phyloP scores from a whole-genome alignment of 2,797 vertebrate genomes.

The Tapirus indicus region DNA sequence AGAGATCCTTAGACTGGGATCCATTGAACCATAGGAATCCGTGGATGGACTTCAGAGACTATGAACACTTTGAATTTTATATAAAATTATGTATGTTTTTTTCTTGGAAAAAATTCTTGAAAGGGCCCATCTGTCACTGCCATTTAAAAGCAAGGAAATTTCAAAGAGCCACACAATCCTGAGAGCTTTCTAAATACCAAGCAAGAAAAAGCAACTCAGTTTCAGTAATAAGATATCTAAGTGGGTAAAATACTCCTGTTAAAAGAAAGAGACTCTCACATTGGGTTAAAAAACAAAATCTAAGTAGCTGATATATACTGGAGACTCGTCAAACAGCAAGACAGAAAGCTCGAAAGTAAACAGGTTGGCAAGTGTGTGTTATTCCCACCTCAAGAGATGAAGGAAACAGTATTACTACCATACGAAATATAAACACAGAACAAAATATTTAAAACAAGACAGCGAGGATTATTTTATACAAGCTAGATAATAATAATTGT shows the following conservation, averaged over 20 bases:
- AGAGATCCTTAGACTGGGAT: background rate
- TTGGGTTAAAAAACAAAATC: background rate
- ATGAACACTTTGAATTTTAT: background rate
- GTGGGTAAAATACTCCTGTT: background rate
- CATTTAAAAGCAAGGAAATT: background rate
- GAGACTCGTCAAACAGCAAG: background rate
- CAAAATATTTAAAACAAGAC: background rate
- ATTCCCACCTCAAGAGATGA: background rate
- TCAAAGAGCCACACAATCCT: background rate
- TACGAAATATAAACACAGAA: background rate
- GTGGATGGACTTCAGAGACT: background rate
- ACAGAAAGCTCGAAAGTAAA: background rate
- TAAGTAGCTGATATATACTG: background rate
- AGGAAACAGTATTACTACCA: background rate
- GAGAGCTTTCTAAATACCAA: background rate
- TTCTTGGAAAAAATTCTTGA: background rate
- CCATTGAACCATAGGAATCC: background rate
- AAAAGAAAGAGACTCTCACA: background rate
- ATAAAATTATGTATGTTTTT: background rate
- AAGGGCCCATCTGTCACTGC: background rate
- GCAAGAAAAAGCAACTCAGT: background rate
- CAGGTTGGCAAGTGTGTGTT: background rate
- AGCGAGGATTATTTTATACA: background rate
- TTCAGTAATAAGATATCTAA: conserved; percentile 25
- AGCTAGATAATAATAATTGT: background rate